Conservation (phyloP, 1,140 invertebrate species). For the Drosophila pruinosa region DNA sequence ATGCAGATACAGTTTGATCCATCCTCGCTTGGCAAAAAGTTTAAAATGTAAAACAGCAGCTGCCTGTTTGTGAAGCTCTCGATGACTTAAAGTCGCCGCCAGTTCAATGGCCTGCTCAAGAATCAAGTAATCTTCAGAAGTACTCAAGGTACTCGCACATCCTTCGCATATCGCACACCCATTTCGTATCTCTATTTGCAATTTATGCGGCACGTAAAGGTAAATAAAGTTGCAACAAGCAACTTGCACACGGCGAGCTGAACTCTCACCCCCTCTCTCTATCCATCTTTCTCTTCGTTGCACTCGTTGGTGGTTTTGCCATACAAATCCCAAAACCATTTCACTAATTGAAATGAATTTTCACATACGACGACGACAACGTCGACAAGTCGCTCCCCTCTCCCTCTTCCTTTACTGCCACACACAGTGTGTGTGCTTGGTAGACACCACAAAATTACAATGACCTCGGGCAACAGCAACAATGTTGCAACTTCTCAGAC, state of each 20-base stretch:
- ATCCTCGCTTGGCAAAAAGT: slow-evolving; percentile 15
- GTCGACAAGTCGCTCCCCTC: neutral
- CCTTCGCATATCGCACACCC: slow-evolving; percentile 34
- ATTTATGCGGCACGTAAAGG: slow-evolving; percentile 70
- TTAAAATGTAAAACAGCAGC: slow-evolving; percentile 42
- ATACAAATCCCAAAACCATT: slow-evolving; percentile 81
- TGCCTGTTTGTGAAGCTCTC: neutral
- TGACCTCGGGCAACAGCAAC: slow-evolving; percentile 63
- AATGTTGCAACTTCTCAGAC: slow-evolving; percentile 22
- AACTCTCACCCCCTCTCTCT: neutral
- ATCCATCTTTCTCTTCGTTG: too few relatives aligned
- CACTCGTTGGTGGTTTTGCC: slow-evolving; percentile 49
- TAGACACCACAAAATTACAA: slow-evolving; percentile 66
- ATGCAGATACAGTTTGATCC: neutral
- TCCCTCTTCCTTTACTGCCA: neutral
- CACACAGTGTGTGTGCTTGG: slow-evolving; percentile 12
- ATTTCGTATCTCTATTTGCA: slow-evolving; percentile 66
- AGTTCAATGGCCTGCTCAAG: slow-evolving; percentile 63
- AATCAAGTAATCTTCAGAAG: slow-evolving; percentile 15
- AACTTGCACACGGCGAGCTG: slow-evolving; percentile 46
- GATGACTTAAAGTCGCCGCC: slow-evolving; percentile 24
- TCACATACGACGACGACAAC: slow-evolving; percentile 51
- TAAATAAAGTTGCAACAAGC: slow-evolving; percentile 76
- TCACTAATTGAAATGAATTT: slow-evolving; percentile 82
- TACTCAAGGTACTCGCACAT: slow-evolving; percentile 10